Conservation (phyloP, 2,797 vertebrate genomes). For the Benthosema pterotum region DNA sequence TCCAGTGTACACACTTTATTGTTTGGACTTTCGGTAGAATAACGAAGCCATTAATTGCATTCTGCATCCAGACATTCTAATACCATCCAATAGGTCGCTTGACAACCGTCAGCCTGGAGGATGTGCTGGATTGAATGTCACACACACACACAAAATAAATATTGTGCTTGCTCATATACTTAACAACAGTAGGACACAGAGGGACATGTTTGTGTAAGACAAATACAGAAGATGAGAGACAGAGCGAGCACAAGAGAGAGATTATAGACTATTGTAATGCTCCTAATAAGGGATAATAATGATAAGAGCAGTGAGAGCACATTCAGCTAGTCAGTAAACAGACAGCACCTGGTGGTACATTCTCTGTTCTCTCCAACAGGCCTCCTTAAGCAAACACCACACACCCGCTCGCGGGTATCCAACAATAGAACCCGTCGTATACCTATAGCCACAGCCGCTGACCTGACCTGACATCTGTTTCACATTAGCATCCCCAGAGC, state of each 20-base stretch:
- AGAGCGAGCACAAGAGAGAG: background rate
- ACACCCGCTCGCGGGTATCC: background rate
- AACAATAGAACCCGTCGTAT: conserved; percentile 8
- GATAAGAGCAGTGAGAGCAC: no score
- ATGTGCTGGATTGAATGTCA: conserved; percentile 53
- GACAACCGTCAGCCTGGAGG: background rate
- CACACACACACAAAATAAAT: conserved; percentile 55
- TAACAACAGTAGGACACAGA: no score
- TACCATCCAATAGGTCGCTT: conserved; percentile 25
- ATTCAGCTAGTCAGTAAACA: no score
- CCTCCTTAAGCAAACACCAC: conserved; percentile 42
- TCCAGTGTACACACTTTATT: no score
- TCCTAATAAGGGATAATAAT: no score
- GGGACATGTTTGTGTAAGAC: background rate
- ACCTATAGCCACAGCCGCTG: conserved; percentile 5
- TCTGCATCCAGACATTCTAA: no score
- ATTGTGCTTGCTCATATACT: conserved; percentile 38
- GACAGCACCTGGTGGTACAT: conserved; percentile 24
- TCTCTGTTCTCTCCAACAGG: conserved; percentile 12
- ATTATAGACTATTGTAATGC: background rate
- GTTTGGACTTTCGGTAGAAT: no score
- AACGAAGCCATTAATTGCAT: no score
- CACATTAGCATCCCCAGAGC: conserved; percentile 35
- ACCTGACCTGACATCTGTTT: conserved; percentile 32
- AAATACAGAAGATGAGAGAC: background rate